Conservation (phyloP, 2,797 vertebrate genomes). For the Phoebastria nigripes region DNA sequence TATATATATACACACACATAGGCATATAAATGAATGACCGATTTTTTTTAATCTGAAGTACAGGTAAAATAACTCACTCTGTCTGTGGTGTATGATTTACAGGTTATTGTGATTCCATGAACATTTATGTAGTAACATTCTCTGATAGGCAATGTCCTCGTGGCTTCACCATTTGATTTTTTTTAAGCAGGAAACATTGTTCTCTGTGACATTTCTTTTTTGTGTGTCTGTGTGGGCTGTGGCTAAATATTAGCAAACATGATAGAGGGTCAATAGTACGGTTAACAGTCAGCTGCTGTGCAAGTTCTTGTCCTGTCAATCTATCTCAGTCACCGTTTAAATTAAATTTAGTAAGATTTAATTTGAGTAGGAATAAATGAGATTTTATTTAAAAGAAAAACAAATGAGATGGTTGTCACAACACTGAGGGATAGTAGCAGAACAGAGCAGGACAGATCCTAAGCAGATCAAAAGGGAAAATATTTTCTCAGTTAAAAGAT, state of each 20-base stretch:
- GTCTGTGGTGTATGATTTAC: neutral
- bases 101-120: neutral
- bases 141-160: neutral
- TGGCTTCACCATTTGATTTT: neutral
- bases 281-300: neutral
- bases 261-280: neutral
- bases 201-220: neutral
- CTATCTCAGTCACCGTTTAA: neutral
- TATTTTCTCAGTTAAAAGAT: neutral
- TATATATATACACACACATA: neutral
- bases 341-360: neutral
- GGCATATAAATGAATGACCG: neutral
- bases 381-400: neutral
- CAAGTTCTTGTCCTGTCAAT: neutral
- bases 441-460: neutral
- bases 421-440: neutral
- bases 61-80: neutral
- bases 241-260: neutral
- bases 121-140: neutral
- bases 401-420: neutral
- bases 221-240: accelerated
- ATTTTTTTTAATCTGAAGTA: neutral
- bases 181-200: neutral
- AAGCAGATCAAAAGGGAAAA: neutral
- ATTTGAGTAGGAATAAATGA: neutral